Percentiles rank a stretch among this genome's conserved stretches.
phyloP scores from a whole-genome alignment of 2,888 invertebrate genomes.

The Furcula furcula region DNA sequence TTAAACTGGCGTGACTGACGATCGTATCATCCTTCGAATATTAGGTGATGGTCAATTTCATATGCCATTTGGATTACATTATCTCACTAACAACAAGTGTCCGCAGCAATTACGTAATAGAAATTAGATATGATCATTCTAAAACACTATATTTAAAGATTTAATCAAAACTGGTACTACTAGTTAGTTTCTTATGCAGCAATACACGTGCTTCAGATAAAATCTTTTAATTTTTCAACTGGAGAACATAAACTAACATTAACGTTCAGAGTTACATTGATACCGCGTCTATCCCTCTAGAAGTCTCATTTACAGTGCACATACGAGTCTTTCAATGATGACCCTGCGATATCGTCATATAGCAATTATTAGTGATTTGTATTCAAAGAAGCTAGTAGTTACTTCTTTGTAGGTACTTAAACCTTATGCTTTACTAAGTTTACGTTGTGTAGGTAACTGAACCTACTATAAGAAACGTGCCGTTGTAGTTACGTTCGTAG shows the following conservation, averaged over 20 bases:
- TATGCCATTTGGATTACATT: slow-evolving; percentile 24
- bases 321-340: neutral
- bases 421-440: too few relatives aligned
- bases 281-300: neutral
- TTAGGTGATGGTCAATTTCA: slow-evolving; percentile 34
- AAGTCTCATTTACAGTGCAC: neutral
- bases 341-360: slow-evolving; percentile 1
- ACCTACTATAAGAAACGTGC: too few relatives aligned
- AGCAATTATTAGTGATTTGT: neutral
- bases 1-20: slow-evolving; percentile 28
- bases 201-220: neutral
- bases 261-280: neutral
- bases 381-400: neutral
- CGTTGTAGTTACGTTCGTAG: too few relatives aligned
- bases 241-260: neutral
- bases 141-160: neutral
- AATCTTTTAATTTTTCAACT: neutral
- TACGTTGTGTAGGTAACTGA: too few relatives aligned
- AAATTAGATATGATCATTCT: neutral
- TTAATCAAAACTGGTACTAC: neutral
- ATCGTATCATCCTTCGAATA: slow-evolving; percentile 27
- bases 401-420: too few relatives aligned
- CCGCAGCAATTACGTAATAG: neutral
- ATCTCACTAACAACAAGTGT: neutral
- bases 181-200: neutral